These are phyloP conservation scores for Papilio helenus DNA, from an alignment of 1,140 invertebrate species.

Conservation along the genomic window DNA sequence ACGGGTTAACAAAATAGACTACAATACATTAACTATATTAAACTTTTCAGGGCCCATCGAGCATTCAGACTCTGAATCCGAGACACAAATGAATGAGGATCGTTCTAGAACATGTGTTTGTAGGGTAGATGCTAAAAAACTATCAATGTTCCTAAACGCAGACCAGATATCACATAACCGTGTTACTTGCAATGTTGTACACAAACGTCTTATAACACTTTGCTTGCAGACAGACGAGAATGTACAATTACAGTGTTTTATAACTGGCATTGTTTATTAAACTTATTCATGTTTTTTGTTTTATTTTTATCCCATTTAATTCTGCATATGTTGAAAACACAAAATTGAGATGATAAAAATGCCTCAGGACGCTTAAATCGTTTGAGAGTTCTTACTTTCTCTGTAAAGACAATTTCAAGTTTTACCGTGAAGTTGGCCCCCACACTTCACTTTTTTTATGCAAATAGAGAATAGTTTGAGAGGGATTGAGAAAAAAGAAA, in stretches of 20 bases:
- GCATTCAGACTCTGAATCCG: constrained; percentile 76
- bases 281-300: no score
- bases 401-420: no score
- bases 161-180: constrained; percentile 74
- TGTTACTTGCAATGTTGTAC: constrained; percentile 75
- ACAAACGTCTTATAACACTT: constrained; percentile 72
- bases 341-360: no score
- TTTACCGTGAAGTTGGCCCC: no score
- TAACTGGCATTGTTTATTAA: constrained; percentile 77
- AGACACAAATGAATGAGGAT: constrained; percentile 70
- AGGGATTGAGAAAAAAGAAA: no score
- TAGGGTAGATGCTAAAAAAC: constrained; percentile 76
- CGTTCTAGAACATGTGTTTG: constrained; percentile 65
- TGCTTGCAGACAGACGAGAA: constrained; percentile 76
- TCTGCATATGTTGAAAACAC: no score
- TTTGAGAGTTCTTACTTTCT: no score
- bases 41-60: constrained; percentile 69
- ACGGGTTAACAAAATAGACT: no score
- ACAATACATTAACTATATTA: no score
- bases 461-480: no score
- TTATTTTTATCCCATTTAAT: neutral
- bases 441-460: no score
- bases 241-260: constrained; percentile 79
- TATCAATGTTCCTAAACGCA: constrained; percentile 77
- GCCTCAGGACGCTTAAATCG: no score